Conservation (phyloP, 1,140 invertebrate species). For the honey bee (Apis mellifera) region Amel_HAv3.1 CM009935.2:5406001-5406500, state of each 20-base stretch:
- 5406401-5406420: constrained; percentile 21
- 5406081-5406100: neutral
- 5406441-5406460: constrained; percentile 34
- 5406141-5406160: neutral
- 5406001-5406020: too few species aligned
- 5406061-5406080: neutral
- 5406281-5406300: constrained; percentile 32
- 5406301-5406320: constrained; percentile 25
- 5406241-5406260: constrained; percentile 74
- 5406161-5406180: constrained; percentile 17
- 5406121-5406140: neutral
- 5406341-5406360: constrained; percentile 31
- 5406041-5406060: neutral
- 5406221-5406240: constrained; percentile 63
- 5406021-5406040: neutral
- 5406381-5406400: constrained; percentile 17
- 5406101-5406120: neutral
- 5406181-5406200: constrained; percentile 68
- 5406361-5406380: neutral
- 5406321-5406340: constrained; percentile 50
- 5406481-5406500: neutral
- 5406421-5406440: constrained; percentile 5
- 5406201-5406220: constrained; percentile 72
- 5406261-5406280: constrained; percentile 72
- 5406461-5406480: neutral